phyloP scores from a whole-genome alignment of 2,113 vertebrate genomes.

The Clupea harengus region DNA sequence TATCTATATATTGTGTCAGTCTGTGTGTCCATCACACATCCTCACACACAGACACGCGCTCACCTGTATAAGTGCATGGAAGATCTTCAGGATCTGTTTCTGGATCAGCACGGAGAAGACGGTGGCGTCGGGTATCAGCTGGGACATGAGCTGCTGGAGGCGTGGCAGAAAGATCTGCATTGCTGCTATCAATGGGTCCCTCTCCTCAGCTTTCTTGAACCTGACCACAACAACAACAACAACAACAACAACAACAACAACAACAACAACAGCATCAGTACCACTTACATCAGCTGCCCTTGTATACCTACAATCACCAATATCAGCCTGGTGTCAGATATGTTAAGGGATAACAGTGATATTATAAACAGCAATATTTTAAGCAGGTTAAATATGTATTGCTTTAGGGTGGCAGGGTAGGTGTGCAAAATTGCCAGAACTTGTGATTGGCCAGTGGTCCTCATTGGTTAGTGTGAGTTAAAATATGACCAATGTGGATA shows the following conservation, averaged over 20 bases:
- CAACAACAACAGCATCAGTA: background rate
- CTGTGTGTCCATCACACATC: no score
- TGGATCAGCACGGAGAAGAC: constrained; percentile 93
- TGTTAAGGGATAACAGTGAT: background rate
- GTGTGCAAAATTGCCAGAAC: background rate
- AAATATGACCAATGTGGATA: constrained; percentile 41
- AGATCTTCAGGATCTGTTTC: constrained; percentile 98
- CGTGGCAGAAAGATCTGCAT: constrained; percentile 95
- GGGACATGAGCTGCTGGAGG: constrained; percentile 88
- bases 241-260: constrained; percentile 2
- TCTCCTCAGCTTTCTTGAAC: constrained; percentile 92
- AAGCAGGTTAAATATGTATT: no score
- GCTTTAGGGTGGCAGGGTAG: background rate
- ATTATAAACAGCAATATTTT: no score
- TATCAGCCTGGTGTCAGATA: background rate
- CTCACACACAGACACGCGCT: background rate
- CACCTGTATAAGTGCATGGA: constrained; percentile 92
- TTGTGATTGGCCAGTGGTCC: background rate
- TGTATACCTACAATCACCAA: background rate
- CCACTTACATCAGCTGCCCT: background rate
- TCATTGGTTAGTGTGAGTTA: no score
- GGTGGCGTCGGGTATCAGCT: constrained; percentile 83
- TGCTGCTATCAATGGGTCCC: constrained; percentile 89
- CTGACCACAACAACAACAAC: constrained; percentile 57
- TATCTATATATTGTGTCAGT: background rate